A percentile compares a stretch with the other conserved stretches of the same genome.
Evolutionary conservation across 2,113 vertebrate species (phyloP).

Genomic region (Panthera tigris): DNA sequence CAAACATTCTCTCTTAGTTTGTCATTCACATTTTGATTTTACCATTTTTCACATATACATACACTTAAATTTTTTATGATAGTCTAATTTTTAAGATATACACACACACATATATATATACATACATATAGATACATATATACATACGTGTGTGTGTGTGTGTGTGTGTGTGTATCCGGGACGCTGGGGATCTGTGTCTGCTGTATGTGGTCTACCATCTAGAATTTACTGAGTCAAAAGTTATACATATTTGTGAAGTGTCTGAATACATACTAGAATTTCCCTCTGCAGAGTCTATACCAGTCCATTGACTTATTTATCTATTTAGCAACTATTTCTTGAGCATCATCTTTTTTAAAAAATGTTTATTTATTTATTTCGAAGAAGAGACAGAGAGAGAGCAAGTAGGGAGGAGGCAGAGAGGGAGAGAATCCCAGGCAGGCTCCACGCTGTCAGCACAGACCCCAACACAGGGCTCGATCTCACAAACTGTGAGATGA

Average conservation of each 20-base stretch:
- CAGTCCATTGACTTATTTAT: background rate
- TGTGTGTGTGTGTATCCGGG: background rate
- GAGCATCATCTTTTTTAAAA: background rate
- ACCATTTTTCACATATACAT: background rate
- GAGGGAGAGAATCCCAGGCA: too few relatives aligned
- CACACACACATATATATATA: too few relatives aligned
- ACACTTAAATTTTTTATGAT: background rate
- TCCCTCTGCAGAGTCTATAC: background rate
- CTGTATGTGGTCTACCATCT: background rate
- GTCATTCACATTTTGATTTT: background rate
- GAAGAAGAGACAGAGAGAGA: too few relatives aligned
- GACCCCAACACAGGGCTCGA: too few relatives aligned
- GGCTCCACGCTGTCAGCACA: too few relatives aligned
- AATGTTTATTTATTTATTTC: too few relatives aligned
- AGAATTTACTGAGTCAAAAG: background rate
- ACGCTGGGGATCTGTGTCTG: background rate
- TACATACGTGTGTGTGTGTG: too few relatives aligned
- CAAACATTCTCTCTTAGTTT: background rate
- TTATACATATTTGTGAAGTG: background rate
- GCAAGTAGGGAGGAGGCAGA: too few relatives aligned
- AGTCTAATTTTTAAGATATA: background rate
- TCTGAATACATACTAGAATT: background rate
- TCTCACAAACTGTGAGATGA: too few relatives aligned
- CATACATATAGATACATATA: too few relatives aligned
- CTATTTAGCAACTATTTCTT: background rate